These are phyloP conservation scores for Merodon equestris DNA, from an alignment of 2,888 invertebrate genomes.

Conservation along the genomic window DNA sequence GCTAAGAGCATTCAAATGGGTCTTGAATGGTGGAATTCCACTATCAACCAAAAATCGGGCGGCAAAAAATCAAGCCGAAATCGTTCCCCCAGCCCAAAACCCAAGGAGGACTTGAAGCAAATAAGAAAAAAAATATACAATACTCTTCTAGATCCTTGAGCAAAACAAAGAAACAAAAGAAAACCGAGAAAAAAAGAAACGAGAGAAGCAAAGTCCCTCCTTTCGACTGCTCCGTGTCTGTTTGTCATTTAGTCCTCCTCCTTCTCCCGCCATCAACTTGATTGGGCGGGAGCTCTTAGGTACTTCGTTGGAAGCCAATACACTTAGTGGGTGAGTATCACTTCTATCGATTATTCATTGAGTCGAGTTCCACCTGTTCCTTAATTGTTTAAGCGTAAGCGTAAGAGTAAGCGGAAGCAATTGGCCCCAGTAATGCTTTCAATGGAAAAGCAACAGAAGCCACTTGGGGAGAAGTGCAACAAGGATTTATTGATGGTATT, in stretches of 20 bases:
- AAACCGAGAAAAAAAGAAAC: slow-evolving; percentile 19
- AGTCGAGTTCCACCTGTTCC: slow-evolving; percentile 66
- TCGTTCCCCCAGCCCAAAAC: slow-evolving; percentile 40
- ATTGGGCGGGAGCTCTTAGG: not conserved
- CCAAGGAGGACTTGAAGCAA: slow-evolving; percentile 32
- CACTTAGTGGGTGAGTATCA: slow-evolving; percentile 47
- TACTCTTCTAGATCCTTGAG: not conserved
- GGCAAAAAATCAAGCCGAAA: slow-evolving; percentile 35
- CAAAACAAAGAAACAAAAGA: slow-evolving; percentile 5
- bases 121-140: slow-evolving; percentile 1
- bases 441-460: slow-evolving; percentile 15
- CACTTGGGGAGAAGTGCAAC: not conserved
- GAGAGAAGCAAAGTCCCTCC: slow-evolving; percentile 24
- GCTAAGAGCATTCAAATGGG: too few species aligned
- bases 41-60: not conserved
- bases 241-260: slow-evolving; percentile 19
- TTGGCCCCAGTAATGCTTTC: slow-evolving; percentile 25
- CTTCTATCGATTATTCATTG: slow-evolving; percentile 66
- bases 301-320: slow-evolving; percentile 4
- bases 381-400: slow-evolving; percentile 62
- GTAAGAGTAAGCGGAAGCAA: slow-evolving; percentile 43
- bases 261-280: not conserved
- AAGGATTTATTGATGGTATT: not conserved
- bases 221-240: slow-evolving; percentile 10
- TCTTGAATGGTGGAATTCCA: too few species aligned